Evolutionary conservation across 2,888 invertebrate species (phyloP), one percentile per base, ranked within the genome.

Genomic region (Calephelis perditalis): DNA sequence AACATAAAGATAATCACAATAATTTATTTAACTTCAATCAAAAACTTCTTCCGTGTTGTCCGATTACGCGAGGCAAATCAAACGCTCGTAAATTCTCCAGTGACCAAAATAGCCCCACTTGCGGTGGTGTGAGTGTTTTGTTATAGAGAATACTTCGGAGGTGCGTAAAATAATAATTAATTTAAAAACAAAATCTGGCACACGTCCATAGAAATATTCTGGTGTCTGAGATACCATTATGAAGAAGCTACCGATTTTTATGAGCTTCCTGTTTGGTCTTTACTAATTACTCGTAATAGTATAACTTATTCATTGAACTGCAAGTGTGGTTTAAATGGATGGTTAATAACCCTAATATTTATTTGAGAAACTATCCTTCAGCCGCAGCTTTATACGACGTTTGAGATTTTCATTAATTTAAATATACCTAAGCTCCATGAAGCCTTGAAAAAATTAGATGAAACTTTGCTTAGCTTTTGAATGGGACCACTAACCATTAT

Each of bases 121-220:
- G 67, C 72, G 68, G 68, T 72, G 68, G 72, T 73, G 72, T 74
- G 77, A 72, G 77, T 78, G 77, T 80, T 82, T 77, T 83, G 81
- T 84, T 87, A 82, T 88, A 86, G 82, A 81, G 83, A 81, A 86
- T 81, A 77, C 77, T 84, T 84, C 81, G 83, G 79, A 83, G 79
- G 74, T 75, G 78, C 78, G 83, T 85, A 84, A 84, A 88, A 88
- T 82, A 85, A 87, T 89, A 88, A 90, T 89, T 89, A 87, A 88
- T 87, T 82, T 84, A 79, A 82, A 82, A 86, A 86, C 81, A 84
- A 79, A 72, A 76, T 74, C 74, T 89, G 89, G 88, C 89, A 85
- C 73, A 71, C 72, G 71, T 81, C 88, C 87, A 88, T 76, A 70
- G 71, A 74, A 74, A 83, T 82, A 84, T 81, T 82, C 81, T 77